Evolutionary conservation across 1,140 invertebrate genomes (phyloP).

Genomic region (Dolichoris vasculosae): DNA sequence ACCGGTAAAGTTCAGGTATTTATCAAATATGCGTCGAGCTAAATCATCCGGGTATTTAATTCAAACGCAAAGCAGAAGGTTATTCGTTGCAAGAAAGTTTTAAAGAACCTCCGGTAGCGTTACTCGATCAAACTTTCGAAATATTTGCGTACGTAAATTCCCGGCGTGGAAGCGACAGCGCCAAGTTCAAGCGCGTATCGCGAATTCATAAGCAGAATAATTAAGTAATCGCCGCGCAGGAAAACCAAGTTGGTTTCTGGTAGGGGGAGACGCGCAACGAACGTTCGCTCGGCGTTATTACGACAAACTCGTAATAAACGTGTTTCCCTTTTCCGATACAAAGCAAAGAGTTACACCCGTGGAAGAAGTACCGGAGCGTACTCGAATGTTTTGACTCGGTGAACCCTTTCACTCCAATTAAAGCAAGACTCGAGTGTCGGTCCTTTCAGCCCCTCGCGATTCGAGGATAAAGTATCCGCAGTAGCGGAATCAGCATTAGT

Average conservation of each 20-base stretch:
- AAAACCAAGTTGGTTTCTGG: not conserved
- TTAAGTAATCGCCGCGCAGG: not conserved
- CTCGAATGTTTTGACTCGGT: slow-evolving; percentile 31
- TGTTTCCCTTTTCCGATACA: not conserved
- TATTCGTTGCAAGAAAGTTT: not conserved
- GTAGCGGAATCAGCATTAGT: not conserved
- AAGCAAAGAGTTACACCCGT: not conserved
- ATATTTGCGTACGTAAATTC: not conserved
- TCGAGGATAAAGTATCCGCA: not conserved
- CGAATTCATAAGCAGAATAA: not conserved
- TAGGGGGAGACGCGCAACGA: not conserved
- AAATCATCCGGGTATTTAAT: not conserved
- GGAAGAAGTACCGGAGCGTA: not conserved
- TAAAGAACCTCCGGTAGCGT: no score
- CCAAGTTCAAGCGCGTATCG: not conserved
- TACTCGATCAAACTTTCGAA: not conserved
- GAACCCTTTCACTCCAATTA: slow-evolving; percentile 38
- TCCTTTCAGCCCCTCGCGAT: not conserved
- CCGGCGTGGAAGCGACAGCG: not conserved
- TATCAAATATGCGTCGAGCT: not conserved
- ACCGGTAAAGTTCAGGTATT: not conserved
- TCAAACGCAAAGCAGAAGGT: not conserved
- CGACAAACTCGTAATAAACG: not conserved
- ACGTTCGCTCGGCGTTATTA: not conserved
- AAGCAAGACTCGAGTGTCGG: slow-evolving; percentile 8